Base-by-base conservation (phyloP, 2,888 invertebrate genomes). In the Trichogramma dendrolimi region DNA sequence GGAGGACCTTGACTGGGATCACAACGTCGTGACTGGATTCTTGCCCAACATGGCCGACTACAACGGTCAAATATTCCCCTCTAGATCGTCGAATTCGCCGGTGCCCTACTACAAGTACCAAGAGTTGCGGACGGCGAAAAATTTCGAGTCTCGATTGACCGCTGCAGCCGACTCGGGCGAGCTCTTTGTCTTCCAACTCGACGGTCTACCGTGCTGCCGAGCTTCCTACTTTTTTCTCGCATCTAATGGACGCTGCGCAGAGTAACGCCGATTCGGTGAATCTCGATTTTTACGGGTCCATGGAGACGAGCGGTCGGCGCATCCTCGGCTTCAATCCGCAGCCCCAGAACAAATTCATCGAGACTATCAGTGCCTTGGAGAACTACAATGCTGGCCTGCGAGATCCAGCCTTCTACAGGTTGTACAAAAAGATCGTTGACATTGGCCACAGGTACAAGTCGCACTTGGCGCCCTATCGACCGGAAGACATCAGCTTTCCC, bases 401-500 rank as follows among this genome's bases (percentile, higher is more conserved):
- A 59, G 89, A 89, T 71, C 88, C 88, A 2, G 83, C 84, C 6
- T 87, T 86, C 81, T 89, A 85, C 79, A 83, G 84, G 76, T 80
- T 88, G 58, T 83, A 82, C 82, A 87, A 86, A 73, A 84, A 83
- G 63, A 82, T 88, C 67, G 75, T 82, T 51, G 76, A 84, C 58
- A 86, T 86, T 81, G 67, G 68, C 11, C 47, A 4, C 58, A 74
- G 74, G 11, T 87, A 84, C 83, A 83, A 84, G 68, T 71, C 80
- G 53, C 74, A 82, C 46, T 75, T 87, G 44, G 82, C 83, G 48
- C 70, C 73, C 0, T 89, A 90, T 82, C 85, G 81, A 48, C 77
- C 75, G 43, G 82, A 86, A 59, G 82, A 88, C 64, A 78, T 89
- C 11, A 68, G 77, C 57, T 80, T 83, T 71, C 83, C 85, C 4